These are phyloP conservation scores for Xenopus petersii DNA, from an alignment of 2,797 vertebrate genomes.

Conservation along the genomic window DNA sequence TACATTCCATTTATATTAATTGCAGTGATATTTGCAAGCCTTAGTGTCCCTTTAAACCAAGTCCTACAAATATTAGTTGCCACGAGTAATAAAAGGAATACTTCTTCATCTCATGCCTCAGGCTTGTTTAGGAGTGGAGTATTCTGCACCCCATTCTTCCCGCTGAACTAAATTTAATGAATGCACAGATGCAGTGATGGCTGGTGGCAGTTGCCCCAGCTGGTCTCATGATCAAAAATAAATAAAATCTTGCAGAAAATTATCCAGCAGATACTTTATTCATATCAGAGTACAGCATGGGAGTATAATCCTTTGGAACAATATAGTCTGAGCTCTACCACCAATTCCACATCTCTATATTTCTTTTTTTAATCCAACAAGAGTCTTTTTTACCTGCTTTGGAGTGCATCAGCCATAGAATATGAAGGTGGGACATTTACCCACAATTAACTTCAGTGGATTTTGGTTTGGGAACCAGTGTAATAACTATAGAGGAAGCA, in stretches of 20 bases:
- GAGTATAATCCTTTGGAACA: background rate
- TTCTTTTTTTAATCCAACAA: too few relatives aligned
- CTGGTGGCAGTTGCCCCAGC: background rate
- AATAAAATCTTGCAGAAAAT: background rate
- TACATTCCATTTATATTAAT: too few relatives aligned
- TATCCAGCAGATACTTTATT: conserved; percentile 1
- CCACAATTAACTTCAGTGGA: too few relatives aligned
- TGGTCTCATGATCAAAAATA: background rate
- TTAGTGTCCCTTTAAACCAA: background rate
- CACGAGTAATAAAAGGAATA: background rate
- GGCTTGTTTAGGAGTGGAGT: background rate
- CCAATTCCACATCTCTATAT: too few relatives aligned
- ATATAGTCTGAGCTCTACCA: background rate
- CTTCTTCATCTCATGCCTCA: conserved; percentile 3
- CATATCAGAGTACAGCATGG: background rate
- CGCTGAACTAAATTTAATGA: background rate
- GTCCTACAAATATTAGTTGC: background rate
- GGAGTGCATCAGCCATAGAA: too few relatives aligned
- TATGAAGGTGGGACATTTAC: too few relatives aligned
- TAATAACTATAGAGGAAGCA: too few relatives aligned
- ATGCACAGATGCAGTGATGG: background rate
- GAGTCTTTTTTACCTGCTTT: too few relatives aligned
- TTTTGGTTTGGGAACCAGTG: too few relatives aligned
- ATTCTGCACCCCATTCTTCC: background rate
- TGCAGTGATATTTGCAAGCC: too few relatives aligned